These are phyloP conservation scores for Thermophis baileyi DNA, from an alignment of 2,113 vertebrate species.

Conservation along the genomic window DNA sequence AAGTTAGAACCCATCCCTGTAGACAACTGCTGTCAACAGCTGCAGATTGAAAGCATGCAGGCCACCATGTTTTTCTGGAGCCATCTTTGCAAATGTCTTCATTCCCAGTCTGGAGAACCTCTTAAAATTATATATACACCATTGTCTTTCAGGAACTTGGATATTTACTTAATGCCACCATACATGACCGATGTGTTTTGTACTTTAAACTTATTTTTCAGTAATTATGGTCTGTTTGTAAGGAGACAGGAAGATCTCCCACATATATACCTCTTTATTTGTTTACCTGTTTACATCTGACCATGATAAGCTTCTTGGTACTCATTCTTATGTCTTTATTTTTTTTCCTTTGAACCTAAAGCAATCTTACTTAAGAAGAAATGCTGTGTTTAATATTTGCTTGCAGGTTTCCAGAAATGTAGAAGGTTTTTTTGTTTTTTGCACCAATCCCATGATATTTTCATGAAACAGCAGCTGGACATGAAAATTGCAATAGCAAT, in stretches of 20 bases:
- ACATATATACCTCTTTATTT: conserved; percentile 41
- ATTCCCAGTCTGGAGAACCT: background rate
- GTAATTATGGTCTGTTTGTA: conserved; percentile 48
- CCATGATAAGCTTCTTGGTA: conserved; percentile 26
- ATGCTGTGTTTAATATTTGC: conserved; percentile 27
- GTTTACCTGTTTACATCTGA: conserved; percentile 48
- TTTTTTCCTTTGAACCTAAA: background rate
- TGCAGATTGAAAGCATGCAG: background rate
- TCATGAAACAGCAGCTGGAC: conserved; percentile 71
- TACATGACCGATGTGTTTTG: conserved; percentile 52
- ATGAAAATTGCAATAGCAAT: conserved; percentile 61
- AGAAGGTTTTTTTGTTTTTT: background rate
- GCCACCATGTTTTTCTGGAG: background rate
- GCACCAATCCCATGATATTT: conserved; percentile 15
- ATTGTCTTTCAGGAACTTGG: conserved; percentile 51
- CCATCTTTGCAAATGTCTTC: background rate
- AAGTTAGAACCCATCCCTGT: no score
- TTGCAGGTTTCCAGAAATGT: conserved; percentile 46
- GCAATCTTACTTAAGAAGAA: conserved; percentile 34
- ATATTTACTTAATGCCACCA: conserved; percentile 40
- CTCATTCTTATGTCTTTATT: conserved; percentile 26
- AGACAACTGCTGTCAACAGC: background rate
- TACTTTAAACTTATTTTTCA: conserved; percentile 32
- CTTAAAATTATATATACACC: background rate
- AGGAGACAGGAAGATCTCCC: conserved; percentile 38